Evolutionary conservation across 2,113 vertebrate species (phyloP).

Genomic region (Triplophysa dalaica): DNA sequence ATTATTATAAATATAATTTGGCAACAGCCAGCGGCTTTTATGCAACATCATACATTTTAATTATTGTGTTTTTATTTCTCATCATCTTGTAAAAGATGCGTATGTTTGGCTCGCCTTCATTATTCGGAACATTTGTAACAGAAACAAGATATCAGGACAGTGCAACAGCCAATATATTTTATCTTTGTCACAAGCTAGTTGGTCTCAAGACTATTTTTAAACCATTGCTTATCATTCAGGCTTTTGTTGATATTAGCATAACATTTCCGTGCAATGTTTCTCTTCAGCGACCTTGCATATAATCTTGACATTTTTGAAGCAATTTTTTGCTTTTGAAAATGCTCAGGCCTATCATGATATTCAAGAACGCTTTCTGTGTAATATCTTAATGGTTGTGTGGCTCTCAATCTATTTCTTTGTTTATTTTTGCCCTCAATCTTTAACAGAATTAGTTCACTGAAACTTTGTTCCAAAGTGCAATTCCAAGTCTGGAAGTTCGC

Average conservation of each 20-base stretch:
- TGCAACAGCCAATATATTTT: not conserved
- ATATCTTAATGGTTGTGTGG: not conserved
- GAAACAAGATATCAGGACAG: not conserved
- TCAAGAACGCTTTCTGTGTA: not conserved
- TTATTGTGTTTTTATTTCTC: not conserved
- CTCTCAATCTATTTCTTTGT: conserved; percentile 23
- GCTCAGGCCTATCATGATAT: not conserved
- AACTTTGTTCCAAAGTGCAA: conserved; percentile 59
- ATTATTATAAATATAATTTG: not conserved
- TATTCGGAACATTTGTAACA: not conserved
- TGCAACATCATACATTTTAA: not conserved
- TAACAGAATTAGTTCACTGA: conserved; percentile 71
- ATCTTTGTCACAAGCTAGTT: not conserved
- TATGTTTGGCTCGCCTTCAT: not conserved
- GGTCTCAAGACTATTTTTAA: not conserved
- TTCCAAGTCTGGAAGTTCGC: conserved; percentile 51
- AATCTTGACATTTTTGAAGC: conserved; percentile 1
- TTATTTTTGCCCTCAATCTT: conserved; percentile 42
- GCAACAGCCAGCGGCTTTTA: not conserved
- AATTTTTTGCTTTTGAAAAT: not conserved
- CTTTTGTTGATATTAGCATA: not conserved
- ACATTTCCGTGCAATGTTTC: not conserved
- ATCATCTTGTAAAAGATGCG: not conserved
- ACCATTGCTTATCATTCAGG: not conserved
- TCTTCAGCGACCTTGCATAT: not conserved